These are phyloP conservation scores for Bugulina stolonifera DNA, from an alignment of 2,888 invertebrate species.

Conservation along the genomic window DNA sequence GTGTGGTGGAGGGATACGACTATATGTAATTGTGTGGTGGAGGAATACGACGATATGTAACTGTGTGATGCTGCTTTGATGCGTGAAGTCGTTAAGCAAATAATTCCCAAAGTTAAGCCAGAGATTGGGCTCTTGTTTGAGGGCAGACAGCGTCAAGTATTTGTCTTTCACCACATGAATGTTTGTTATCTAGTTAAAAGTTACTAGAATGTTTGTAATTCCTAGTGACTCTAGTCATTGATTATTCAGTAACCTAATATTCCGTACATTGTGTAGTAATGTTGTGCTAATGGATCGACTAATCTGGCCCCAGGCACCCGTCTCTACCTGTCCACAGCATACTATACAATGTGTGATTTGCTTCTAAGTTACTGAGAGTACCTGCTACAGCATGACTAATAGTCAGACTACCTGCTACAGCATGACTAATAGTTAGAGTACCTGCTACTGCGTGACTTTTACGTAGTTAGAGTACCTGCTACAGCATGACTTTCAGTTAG, in stretches of 20 bases:
- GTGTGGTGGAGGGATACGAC: no score
- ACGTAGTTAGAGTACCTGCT: no score
- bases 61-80: neutral
- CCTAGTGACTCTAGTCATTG: neutral
- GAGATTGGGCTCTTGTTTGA: neutral
- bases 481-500: no score
- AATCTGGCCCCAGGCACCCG: neutral
- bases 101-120: neutral
- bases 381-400: no score
- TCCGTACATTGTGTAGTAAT: neutral
- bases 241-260: neutral
- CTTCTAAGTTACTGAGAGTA: no score
- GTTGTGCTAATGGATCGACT: neutral
- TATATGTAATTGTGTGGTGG: no score
- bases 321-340: neutral
- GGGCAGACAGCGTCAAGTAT: neutral
- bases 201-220: slow-evolving; percentile 4
- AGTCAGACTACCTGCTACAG: no score
- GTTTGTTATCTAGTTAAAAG: neutral
- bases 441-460: no score
- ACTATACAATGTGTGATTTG: no score
- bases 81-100: neutral
- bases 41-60: no score
- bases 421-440: no score
- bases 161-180: neutral